phyloP scores from a whole-genome alignment of 2,113 vertebrate species.

The Panurus biarmicus region DNA sequence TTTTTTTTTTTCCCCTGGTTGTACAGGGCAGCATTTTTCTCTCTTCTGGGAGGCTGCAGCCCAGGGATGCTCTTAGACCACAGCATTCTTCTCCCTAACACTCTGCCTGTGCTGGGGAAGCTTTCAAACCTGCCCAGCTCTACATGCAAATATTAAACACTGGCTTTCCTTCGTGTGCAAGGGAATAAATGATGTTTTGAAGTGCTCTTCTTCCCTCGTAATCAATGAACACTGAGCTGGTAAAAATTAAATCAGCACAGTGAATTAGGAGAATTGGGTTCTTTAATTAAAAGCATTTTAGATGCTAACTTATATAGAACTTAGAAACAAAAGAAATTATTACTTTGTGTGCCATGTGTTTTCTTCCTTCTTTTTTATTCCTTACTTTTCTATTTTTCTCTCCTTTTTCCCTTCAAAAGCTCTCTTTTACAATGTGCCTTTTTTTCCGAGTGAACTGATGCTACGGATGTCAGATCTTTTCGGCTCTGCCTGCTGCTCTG shows the following conservation, averaged over 20 bases:
- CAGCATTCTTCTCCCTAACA: not conserved
- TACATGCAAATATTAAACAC: not conserved
- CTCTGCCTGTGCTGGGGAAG: not conserved
- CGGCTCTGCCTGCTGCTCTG: conserved; percentile 10
- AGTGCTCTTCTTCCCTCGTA: not conserved
- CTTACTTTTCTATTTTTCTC: not conserved
- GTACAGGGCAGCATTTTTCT: not conserved
- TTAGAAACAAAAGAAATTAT: not conserved
- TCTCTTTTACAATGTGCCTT: not conserved
- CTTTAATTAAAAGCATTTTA: not conserved
- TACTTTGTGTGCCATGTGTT: not conserved
- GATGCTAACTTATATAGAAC: not conserved
- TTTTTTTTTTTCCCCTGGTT: accelerated
- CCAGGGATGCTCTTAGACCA: not conserved
- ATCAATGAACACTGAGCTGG: not conserved
- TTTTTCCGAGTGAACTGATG: not conserved
- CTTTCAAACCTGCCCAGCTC: not conserved
- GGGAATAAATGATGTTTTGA: not conserved
- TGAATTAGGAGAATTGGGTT: not conserved
- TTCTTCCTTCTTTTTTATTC: not conserved
- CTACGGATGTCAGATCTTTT: not conserved
- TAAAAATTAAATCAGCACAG: not conserved
- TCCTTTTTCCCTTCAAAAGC: not conserved
- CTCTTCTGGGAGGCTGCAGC: not conserved
- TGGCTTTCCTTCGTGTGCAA: not conserved